Conservation (phyloP, 2,113 vertebrate genomes). For the Engraulis encrasicolus region DNA sequence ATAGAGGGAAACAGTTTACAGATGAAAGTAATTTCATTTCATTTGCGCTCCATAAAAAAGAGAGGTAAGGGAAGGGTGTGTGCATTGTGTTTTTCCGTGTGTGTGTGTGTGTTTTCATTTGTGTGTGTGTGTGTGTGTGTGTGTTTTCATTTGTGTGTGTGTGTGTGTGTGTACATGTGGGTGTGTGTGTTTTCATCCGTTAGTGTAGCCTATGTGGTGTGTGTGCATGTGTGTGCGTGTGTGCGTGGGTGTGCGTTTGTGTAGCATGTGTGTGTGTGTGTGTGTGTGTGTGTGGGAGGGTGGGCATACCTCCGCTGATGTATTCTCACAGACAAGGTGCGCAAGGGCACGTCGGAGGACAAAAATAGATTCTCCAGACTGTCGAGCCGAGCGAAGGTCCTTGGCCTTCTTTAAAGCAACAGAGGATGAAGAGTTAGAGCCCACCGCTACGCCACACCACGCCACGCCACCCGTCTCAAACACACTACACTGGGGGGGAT, state of each 20-base stretch:
- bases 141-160: neutral
- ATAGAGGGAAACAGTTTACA: slow-evolving; percentile 61
- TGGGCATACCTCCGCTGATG: neutral
- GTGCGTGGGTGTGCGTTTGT: too few relatives aligned
- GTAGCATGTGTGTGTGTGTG: too few relatives aligned
- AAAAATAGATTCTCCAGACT: slow-evolving; percentile 47
- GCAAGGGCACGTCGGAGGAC: slow-evolving; percentile 31
- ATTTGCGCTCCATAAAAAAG: slow-evolving; percentile 59
- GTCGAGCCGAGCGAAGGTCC: slow-evolving; percentile 28
- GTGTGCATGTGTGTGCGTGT: neutral
- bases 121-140: too few relatives aligned
- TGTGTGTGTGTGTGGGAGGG: neutral
- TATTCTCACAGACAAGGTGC: slow-evolving; percentile 42
- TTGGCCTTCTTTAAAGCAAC: slow-evolving; percentile 49
- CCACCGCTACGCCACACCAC: too few relatives aligned
- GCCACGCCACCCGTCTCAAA: slow-evolving; percentile 1
- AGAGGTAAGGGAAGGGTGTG: slow-evolving; percentile 35
- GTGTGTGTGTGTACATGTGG: neutral
- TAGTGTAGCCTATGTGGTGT: too few relatives aligned
- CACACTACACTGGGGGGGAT: neutral
- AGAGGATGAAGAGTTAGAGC: slow-evolving; percentile 42
- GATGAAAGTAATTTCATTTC: slow-evolving; percentile 68
- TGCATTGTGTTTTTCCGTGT: neutral
- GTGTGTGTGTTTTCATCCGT: slow-evolving; percentile 17
- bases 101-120: too few relatives aligned